Percentiles rank a stretch among this genome's conserved stretches.
These are phyloP conservation scores for Schizaphis graminum DNA, from an alignment of 2,888 invertebrate genomes.

Conservation along the genomic window DNA sequence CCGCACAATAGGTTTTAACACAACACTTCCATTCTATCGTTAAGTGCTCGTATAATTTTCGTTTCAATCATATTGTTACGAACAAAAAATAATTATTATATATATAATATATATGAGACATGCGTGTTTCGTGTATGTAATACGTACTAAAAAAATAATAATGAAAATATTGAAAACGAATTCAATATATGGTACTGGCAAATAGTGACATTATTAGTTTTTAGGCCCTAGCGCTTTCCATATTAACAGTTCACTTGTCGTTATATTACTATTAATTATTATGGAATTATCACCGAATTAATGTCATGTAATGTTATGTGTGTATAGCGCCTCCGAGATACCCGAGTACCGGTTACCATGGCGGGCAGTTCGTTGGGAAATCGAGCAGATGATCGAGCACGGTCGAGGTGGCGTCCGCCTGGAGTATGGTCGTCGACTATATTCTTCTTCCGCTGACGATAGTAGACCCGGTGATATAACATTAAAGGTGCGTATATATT, in stretches of 20 bases:
- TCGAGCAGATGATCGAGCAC: constrained; percentile 81
- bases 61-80: neutral
- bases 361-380: constrained; percentile 93
- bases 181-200: neutral
- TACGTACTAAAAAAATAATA: neutral
- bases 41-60: neutral
- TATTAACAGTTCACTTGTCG: neutral
- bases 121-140: no score
- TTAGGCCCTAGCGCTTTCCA: neutral
- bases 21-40: neutral
- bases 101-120: no score
- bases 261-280: neutral
- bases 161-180: neutral
- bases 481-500: constrained; percentile 74
- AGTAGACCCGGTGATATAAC: constrained; percentile 80
- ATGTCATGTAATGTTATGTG: constrained; percentile 67
- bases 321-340: constrained; percentile 89
- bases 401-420: constrained; percentile 82
- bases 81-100: neutral
- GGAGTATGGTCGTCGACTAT: constrained; percentile 79
- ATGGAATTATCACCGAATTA: neutral
- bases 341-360: constrained; percentile 96
- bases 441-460: neutral
- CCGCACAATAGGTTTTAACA: no score
- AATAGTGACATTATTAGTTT: neutral